Evolutionary conservation across 2,113 vertebrate species (phyloP), one percentile per base, ranked within the genome.

Genomic region (Picathartes gymnocephalus): DNA sequence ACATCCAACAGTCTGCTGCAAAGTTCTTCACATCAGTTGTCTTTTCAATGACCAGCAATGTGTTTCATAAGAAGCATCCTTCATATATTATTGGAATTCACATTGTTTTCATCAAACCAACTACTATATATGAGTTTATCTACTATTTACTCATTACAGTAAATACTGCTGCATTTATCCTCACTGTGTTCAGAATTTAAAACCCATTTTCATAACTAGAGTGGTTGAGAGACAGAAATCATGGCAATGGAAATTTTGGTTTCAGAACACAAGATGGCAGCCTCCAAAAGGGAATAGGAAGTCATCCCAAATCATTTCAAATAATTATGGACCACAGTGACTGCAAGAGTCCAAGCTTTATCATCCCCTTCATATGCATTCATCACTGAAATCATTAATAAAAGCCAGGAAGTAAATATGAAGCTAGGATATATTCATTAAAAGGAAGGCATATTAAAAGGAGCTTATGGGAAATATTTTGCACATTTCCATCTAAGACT

Each of bases 221-320:
- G 21, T 12, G 19, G 35, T 11, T 28, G 37, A 87, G 30, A 39
- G 30, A 87, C 13, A 54, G 2, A 70, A 28, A 48, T 4, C 51
- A 78, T 7, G 28, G 21, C 5, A 84, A 91, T 72, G 44, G 57
- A 88, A 87, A 81, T 77, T 92, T 82, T 93, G 56, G 68, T 24
- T 88, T 90, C 74, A 86, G 93, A 90, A 96, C 95, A 97, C 90
- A 96, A 97, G 96, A 96, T 96, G 92, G 95, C 96, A 96, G 94
- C 94, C 94, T 96, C 82, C 69, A 94, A 94, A 96, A 96, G 78
- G 87, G 69, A 96, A 96, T 85, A 76, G 64, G 58, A 83, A 60
- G 16, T 27, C 20, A 76, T 81, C 51, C 51, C 56, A 92, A 40
- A 62, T 30, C 13, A 31, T 33, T 86, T 90, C 33, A 76, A 78